Evolutionary conservation across 2,888 invertebrate genomes (phyloP), one percentile per base, ranked within the genome.

Genomic region (Macrophya annulata): DNA sequence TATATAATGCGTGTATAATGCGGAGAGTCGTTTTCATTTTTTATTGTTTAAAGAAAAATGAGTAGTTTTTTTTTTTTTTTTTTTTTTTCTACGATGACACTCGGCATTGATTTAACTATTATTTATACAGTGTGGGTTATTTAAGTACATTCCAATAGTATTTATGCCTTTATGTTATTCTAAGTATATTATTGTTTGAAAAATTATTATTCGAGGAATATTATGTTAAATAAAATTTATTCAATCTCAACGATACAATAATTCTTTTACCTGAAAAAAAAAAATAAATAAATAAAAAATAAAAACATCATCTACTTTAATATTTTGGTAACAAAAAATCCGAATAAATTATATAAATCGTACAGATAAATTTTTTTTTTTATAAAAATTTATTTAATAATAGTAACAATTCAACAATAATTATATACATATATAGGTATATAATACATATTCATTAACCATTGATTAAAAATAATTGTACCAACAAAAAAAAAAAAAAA

Each of bases 141-240:
- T 37, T 68, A 17, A 68, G 68, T 68, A 17, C 68, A 68, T 68
- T 68, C 37, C 17, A 68, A 68, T 68, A 68, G 68, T 68, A 68
- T 68, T 68, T 68, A 68, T 68, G 37, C 25, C 31, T 37, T 31
- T 6, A 68, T 37, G 6, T 68, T 37, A 68, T 68, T 68, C 21
- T 37, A 37, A 68, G 25, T 68, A 62, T 25, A 68, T 37, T 48
- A 68, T 37, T 37, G 37, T 68, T 37, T 37, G 37, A 37, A 17
- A 6, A 37, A 68, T 68, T 68, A 37, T 68, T 68, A 68, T 68
- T 37, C 37, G 37, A 68, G 37, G 37, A 17, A 68, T n/a, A 68
- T 68, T 68, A 68, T 37, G 12, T 68, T 68, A 68, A 68, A 68
- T 68, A 68, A 68, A 48, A 68, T 68, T 68, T 68, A 68, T 68